phyloP scores from a whole-genome alignment of 2,113 vertebrate species.

The Callospermophilus lateralis region DNA sequence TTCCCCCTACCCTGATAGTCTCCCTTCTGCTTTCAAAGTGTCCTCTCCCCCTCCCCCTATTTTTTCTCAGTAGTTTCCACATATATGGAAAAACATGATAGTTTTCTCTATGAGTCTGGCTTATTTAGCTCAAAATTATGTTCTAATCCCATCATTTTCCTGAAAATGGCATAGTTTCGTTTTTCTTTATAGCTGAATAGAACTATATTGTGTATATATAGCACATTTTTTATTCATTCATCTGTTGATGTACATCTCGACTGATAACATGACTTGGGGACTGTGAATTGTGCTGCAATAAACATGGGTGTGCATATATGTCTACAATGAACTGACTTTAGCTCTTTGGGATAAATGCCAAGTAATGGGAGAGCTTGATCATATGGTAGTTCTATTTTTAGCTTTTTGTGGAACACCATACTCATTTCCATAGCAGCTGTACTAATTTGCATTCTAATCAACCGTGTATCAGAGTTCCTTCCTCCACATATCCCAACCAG shows the following conservation, averaged over 20 bases:
- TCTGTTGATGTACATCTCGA: background rate
- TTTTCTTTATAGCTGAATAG: background rate
- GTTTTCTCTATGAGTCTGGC: background rate
- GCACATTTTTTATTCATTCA: background rate
- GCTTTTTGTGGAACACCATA: background rate
- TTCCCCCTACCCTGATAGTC: background rate
- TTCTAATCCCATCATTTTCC: background rate
- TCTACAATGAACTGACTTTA: background rate
- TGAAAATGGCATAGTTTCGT: background rate
- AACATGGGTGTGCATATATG: background rate
- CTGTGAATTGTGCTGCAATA: background rate
- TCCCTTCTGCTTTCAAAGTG: background rate
- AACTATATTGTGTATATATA: too few relatives aligned
- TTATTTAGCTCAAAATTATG: background rate
- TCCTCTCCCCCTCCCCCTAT: accelerated
- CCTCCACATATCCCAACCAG: background rate
- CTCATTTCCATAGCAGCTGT: background rate
- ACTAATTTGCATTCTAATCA: background rate
- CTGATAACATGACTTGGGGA: background rate
- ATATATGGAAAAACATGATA: background rate
- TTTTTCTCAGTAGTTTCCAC: background rate
- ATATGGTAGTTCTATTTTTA: background rate
- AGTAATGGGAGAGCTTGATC: background rate
- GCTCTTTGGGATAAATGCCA: background rate
- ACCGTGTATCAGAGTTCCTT: background rate